A percentile compares a stretch with the other conserved stretches of the same genome.
Evolutionary conservation across 1,140 invertebrate genomes (phyloP).

Genomic region (Lepidotrigona ventralis): DNA sequence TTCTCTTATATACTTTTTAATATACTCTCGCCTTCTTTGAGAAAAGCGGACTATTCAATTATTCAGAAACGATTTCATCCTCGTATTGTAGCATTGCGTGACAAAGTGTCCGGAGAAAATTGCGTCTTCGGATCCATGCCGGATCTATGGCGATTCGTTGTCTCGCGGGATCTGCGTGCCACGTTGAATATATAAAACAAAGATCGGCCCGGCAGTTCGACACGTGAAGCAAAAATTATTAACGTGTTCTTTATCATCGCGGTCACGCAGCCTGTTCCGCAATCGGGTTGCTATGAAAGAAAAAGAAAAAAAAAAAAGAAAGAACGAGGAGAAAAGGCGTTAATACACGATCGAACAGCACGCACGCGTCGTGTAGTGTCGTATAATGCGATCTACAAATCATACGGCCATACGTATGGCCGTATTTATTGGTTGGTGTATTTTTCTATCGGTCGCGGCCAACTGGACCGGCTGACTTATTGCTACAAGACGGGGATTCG

Average conservation of each 20-base stretch:
- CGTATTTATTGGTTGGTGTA: slow-evolving; percentile 30
- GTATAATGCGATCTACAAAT: slow-evolving; percentile 47
- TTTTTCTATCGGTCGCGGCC: slow-evolving; percentile 27
- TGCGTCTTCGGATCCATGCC: neutral
- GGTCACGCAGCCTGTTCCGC: slow-evolving; percentile 12
- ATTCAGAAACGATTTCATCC: neutral
- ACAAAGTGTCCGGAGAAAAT: neutral
- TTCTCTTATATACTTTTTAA: neutral
- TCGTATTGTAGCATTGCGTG: slow-evolving; percentile 1
- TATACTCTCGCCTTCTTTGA: neutral
- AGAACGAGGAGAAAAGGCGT: slow-evolving; percentile 10
- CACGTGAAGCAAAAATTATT: slow-evolving; percentile 27
- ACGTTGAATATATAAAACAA: neutral
- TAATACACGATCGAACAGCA: slow-evolving; percentile 47
- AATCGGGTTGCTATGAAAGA: neutral
- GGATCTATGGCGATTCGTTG: neutral
- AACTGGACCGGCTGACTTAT: slow-evolving; percentile 38
- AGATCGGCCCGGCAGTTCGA: neutral
- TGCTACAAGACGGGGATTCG: slow-evolving; percentile 25
- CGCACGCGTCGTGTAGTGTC: slow-evolving; percentile 35
- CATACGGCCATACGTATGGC: slow-evolving; percentile 17
- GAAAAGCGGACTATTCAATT: neutral
- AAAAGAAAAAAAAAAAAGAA: neutral
- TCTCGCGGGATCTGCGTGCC: too few species aligned
- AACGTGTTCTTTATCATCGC: slow-evolving; percentile 27